Base-by-base conservation (phyloP, 1,140 invertebrate species). In the Paralvinella palmiformis region DNA sequence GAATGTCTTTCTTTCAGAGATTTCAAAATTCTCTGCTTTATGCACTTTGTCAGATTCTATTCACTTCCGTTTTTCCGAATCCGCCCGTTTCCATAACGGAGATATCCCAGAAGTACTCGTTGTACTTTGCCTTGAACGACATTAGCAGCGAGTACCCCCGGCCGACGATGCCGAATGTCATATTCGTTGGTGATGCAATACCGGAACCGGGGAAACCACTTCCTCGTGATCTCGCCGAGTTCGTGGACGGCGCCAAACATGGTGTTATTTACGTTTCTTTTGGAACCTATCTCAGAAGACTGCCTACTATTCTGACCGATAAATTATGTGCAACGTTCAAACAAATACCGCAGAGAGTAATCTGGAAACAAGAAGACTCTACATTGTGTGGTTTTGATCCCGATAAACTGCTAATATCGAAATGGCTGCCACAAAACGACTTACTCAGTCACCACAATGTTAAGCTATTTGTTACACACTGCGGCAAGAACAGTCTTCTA, bases 381-480 rank as follows among this genome's bases (percentile, higher is more conserved):
- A n/a, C 10, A 13, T 10, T 13, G 10, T n/a, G 10, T n/a, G n/a
- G n/a, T 13, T 10, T 41, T 10, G 10, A 10, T n/a, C n/a, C 37
- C n/a, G n/a, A n/a, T 41, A 90, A 90, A 77, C 79, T 89, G 33
- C 83, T 84, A 69, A 73, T 86, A 5, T 75, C 80, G 22, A 84
- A 84, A 68, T 63, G 62, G 62, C 15, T 63, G 15, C 62, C 62
- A 3, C 62, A 63, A 31, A 63, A 63, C 13, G 52, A 63, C 24
- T 27, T 63, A 20, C 52, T 63, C 3, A 50, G 29, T 35, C 62
- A 63, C 27, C 24, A 17, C 1, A 89, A 89, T 66, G 79, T 88
- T 1, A 84, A 84, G 70, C 79, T 83, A 0, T 88, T 91, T 66
- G 85, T 91, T 35, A 88, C 87, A 0, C 88, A 90, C 68, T 88